These are phyloP conservation scores for Neopelma chrysocephalum DNA, from an alignment of 2,797 vertebrate species.

Conservation along the genomic window DNA sequence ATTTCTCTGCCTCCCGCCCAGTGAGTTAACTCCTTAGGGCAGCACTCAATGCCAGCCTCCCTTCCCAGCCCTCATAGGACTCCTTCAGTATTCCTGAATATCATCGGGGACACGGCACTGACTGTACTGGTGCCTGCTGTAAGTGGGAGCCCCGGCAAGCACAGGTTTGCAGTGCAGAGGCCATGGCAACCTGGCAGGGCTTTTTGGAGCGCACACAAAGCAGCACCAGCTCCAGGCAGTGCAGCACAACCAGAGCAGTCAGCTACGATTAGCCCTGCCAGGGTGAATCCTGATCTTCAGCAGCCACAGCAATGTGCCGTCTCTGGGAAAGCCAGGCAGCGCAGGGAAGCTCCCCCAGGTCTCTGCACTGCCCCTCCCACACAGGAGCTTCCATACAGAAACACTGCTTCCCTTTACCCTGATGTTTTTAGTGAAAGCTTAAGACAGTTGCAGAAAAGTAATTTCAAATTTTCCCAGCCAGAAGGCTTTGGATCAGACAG, in stretches of 20 bases:
- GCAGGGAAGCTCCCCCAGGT: neutral
- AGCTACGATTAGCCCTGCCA: neutral
- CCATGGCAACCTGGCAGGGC: neutral
- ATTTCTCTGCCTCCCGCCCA: neutral
- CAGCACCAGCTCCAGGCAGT: neutral
- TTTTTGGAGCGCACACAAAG: neutral
- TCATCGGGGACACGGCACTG: accelerated
- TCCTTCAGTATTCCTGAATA: neutral
- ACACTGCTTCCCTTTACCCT: neutral
- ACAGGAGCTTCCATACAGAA: neutral
- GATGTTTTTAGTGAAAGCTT: neutral
- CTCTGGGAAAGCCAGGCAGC: neutral
- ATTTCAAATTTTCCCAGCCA: neutral
- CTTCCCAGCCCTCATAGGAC: neutral
- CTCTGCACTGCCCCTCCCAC: neutral
- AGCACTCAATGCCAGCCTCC: neutral
- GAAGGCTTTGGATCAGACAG: neutral
- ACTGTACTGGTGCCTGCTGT: neutral
- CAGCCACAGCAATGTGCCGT: accelerated
- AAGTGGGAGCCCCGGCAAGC: neutral
- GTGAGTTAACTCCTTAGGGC: neutral
- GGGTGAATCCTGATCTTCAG: neutral
- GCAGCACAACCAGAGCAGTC: neutral
- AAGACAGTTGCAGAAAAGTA: neutral
- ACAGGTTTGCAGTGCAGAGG: neutral